Evolutionary conservation across 2,113 vertebrate species (phyloP), one percentile per base, ranked within the genome.

Genomic region (Beaufortia kweichowensis): DNA sequence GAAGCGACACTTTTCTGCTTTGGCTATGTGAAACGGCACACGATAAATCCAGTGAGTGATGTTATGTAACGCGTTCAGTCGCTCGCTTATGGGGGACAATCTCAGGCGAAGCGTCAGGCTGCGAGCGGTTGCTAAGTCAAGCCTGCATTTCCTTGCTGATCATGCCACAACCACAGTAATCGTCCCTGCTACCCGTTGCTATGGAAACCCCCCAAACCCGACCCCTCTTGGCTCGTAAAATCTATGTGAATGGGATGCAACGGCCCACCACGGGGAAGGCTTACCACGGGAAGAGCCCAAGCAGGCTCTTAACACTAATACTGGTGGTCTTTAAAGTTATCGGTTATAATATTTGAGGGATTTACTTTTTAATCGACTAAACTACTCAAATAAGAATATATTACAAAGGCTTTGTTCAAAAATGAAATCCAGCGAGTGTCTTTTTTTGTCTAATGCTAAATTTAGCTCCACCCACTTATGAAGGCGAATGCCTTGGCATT

Each of bases 71-170:
- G 12, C 21, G 19, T 15, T 31, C 39, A 41, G 29, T 2, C 35
- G 33, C 67, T 75, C 28, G 56, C 39, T 70, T 67, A 74, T 50
- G 68, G 65, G 31, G 67, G 60, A 39, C 41, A 17, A 77, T 68
- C 62, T 74, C 62, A 26, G 39, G 70, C 9, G n/a, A 39, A 66
- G 19, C 41, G 28, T 60, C 60, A 75, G 61, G 75, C 67, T 73
- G 77, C 21, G 53, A 73, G 77, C 29, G 33, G 62, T 72, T 77
- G 62, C 62, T 83, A 77, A 80, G 62, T 48, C 62, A 28, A 26
- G 62, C 68, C 67, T 59, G 68, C 78, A 80, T 78, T 82, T 65
- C 81, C 76, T 76, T 80, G 75, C 81, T 10, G 66, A 78, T 73
- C 80, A 82, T 50, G 80, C 76, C 64, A 71, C 43, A 62, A 63